Percentiles rank a stretch among this genome's conserved stretches.
Evolutionary conservation across 2,888 invertebrate species (phyloP).

Genomic region (Charanyca ferruginea): DNA sequence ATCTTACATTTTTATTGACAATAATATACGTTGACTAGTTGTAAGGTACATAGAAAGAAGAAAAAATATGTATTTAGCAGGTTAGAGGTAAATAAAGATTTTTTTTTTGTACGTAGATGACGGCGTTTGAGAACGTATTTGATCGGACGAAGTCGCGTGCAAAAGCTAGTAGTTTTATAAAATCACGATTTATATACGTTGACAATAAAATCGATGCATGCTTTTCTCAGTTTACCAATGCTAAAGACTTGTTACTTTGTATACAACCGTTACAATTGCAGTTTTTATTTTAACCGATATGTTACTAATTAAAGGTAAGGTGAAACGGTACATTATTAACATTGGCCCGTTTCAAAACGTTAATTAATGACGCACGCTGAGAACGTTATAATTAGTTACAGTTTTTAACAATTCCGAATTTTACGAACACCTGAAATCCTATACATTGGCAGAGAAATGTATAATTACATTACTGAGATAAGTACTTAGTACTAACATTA

Average conservation of each 20-base stretch:
- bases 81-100: too few species aligned
- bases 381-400: conserved; percentile 37
- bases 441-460: conserved; percentile 1
- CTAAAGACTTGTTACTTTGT: background rate
- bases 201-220: too few species aligned
- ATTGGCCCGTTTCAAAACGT: conserved; percentile 20
- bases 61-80: too few species aligned
- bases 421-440: conserved; percentile 7
- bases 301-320: conserved; percentile 27
- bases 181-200: too few species aligned
- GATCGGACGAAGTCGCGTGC: too few species aligned
- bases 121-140: too few species aligned
- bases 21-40: too few species aligned
- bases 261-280: conserved; percentile 18
- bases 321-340: conserved; percentile 44
- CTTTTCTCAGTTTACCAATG: background rate
- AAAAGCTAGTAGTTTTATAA: too few species aligned
- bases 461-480: background rate
- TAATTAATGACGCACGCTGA: conserved; percentile 50
- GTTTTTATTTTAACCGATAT: conserved; percentile 31
- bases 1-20: too few species aligned
- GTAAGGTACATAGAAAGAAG: too few species aligned
- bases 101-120: too few species aligned
- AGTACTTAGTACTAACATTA: background rate
- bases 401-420: conserved; percentile 28